phyloP scores from a whole-genome alignment of 2,888 invertebrate genomes.

The Stenotaenia linearis region DNA sequence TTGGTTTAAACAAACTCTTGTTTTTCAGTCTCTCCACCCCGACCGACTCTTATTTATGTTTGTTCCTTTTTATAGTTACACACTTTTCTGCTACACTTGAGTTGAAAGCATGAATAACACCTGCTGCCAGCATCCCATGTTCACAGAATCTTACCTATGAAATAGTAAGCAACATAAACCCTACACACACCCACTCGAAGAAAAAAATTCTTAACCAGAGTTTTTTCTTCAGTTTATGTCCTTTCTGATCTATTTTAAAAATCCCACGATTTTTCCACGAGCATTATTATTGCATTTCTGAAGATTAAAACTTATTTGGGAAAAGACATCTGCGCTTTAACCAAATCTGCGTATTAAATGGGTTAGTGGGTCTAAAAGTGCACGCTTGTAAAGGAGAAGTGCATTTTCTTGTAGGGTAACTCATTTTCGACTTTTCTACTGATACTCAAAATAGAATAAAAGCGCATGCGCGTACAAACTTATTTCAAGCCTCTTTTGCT shows the following conservation, averaged over 20 bases:
- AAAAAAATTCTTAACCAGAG: background rate
- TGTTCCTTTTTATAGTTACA: background rate
- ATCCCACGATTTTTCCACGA: background rate
- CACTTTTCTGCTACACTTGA: background rate
- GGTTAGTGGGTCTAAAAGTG: too few species aligned
- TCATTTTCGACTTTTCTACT: too few species aligned
- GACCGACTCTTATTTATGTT: background rate
- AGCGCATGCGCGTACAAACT: too few species aligned
- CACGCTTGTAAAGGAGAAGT: too few species aligned
- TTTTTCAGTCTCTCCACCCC: background rate
- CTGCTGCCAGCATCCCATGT: background rate
- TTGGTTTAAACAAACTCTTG: background rate
- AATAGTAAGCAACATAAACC: too few species aligned
- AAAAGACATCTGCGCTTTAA: too few species aligned
- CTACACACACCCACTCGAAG: background rate
- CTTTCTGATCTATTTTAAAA: background rate
- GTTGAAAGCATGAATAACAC: background rate
- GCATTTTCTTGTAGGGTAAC: too few species aligned
- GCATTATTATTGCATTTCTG: background rate
- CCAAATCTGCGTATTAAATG: too few species aligned
- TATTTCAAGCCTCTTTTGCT: too few species aligned
- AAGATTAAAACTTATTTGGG: background rate
- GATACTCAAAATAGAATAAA: too few species aligned
- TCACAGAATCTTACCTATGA: background rate
- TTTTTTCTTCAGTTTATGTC: background rate